Evolutionary conservation across 37 sponge, comb jelly and placozoan genomes (phyloP), one percentile per base, ranked within the genome.

Genomic region (Crambe crambe): DNA sequence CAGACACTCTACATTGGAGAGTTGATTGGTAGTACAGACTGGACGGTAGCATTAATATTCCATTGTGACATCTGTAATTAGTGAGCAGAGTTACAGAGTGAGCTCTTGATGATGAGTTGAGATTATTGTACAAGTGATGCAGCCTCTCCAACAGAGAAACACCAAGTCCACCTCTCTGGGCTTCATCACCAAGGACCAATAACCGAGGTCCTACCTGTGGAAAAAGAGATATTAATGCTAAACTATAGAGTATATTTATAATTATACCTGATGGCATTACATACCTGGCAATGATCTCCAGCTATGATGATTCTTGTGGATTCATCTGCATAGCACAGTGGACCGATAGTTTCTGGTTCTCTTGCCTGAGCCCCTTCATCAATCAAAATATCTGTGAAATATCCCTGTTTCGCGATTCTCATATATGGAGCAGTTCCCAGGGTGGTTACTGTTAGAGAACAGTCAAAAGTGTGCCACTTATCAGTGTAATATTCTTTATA

Each of bases 361-460:
- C 88, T 79, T 40, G 92, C 75, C 38, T 91, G 92, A 3, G 92
- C 92, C 35, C 79, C 92, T 70, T 91, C 92, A 87, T 91, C 92
- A 23, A 91, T 70, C 21, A 91, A 42, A 27, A 91, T 91, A 66
- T 91, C 88, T 25, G 92, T 80, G 56, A 87, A 84, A 58, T 42
- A 75, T 12, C 51, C 51, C 37, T 27, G 25, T 15, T 32, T 61
- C 5, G 20, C 6, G 10, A 70, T 69, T 80, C 54, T 67, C 27
- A 37, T 31, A 20, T 18, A 23, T 66, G 15, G 66, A 6, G 80
- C 71, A n/a, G 37, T 60, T 32, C 73, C 73, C 2, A 85, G 62
- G 30, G 85, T 85, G 18, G 78, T 73, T 29, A 85, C 44, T 9
- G 77, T 54, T 6, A 82, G 38, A 37, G 9, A 27, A 6, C 32